These are phyloP conservation scores for Hydrolagus colliei DNA, from an alignment of 2,797 vertebrate species.

Conservation along the genomic window DNA sequence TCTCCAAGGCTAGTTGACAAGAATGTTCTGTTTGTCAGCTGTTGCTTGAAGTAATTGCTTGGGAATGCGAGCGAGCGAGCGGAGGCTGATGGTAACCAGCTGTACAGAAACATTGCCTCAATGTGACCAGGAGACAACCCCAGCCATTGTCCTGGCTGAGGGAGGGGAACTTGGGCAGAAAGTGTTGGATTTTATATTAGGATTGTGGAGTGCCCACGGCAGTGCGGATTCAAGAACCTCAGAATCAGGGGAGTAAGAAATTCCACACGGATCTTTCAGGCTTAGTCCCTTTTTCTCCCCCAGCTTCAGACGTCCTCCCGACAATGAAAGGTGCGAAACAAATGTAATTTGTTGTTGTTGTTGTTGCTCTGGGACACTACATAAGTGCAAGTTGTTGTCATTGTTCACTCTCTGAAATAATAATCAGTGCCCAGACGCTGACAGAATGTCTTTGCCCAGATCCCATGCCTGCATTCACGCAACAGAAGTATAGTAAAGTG, in stretches of 20 bases:
- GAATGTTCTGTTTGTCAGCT: constrained; percentile 16
- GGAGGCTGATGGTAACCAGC: background rate
- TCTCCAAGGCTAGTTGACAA: background rate
- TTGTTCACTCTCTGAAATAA: no score
- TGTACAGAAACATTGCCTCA: constrained; percentile 8
- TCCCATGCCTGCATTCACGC: no score
- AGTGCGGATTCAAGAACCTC: background rate
- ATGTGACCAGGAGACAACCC: background rate
- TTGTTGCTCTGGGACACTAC: no score
- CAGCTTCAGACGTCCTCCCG: no score
- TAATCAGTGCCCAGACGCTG: no score
- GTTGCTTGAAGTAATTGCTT: background rate
- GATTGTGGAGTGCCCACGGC: background rate
- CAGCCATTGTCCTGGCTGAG: background rate
- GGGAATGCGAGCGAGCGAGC: constrained; percentile 1
- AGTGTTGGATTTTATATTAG: background rate
- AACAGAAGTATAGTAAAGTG: no score
- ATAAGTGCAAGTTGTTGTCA: no score
- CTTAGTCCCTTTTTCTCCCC: no score
- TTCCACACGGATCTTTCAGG: no score
- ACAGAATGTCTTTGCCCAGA: no score
- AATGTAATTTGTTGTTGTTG: no score
- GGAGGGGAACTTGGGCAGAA: background rate
- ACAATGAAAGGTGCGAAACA: no score
- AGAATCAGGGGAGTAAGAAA: background rate